A percentile compares a stretch with the other conserved stretches of the same genome.
These are phyloP conservation scores for Saccostrea cuccullata DNA, from an alignment of 1,140 invertebrate species.

Conservation along the genomic window DNA sequence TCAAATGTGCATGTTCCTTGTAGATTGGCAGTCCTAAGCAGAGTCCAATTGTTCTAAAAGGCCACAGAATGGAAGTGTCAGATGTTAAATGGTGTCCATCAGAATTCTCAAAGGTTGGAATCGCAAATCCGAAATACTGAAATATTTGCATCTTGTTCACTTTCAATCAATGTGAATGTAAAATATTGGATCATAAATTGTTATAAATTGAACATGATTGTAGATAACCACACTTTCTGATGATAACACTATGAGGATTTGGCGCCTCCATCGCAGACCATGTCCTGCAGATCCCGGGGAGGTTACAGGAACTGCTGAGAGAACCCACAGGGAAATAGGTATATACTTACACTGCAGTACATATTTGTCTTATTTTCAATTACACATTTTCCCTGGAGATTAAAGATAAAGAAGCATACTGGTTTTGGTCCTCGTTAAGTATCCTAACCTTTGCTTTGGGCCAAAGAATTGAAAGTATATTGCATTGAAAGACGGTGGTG, in stretches of 20 bases:
- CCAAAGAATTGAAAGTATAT: too few species aligned
- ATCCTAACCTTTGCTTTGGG: too few species aligned
- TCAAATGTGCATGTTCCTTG: background rate
- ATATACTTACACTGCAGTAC: background rate
- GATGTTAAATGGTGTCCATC: slow-evolving; percentile 87
- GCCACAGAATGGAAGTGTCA: slow-evolving; percentile 90
- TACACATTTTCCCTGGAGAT: too few species aligned
- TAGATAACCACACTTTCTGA: slow-evolving; percentile 89
- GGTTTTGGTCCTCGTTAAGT: too few species aligned
- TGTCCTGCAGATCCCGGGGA: slow-evolving; percentile 45
- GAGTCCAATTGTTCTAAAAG: slow-evolving; percentile 82
- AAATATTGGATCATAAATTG: background rate
- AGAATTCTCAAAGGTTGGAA: slow-evolving; percentile 79
- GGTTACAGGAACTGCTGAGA: slow-evolving; percentile 59
- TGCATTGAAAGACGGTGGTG: too few species aligned
- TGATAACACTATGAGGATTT: slow-evolving; percentile 87
- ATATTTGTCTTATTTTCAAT: too few species aligned
- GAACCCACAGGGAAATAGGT: slow-evolving; percentile 64
- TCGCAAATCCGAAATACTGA: too few species aligned
- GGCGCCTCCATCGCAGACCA: slow-evolving; percentile 79
- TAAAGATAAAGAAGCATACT: too few species aligned
- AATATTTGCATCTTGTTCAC: too few species aligned
- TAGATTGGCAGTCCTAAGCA: slow-evolving; percentile 61
- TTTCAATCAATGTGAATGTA: too few species aligned
- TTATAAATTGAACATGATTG: slow-evolving; percentile 46